Evolutionary conservation across 2,797 vertebrate species (phyloP).

Genomic region (Sebastes ruberrimus): DNA sequence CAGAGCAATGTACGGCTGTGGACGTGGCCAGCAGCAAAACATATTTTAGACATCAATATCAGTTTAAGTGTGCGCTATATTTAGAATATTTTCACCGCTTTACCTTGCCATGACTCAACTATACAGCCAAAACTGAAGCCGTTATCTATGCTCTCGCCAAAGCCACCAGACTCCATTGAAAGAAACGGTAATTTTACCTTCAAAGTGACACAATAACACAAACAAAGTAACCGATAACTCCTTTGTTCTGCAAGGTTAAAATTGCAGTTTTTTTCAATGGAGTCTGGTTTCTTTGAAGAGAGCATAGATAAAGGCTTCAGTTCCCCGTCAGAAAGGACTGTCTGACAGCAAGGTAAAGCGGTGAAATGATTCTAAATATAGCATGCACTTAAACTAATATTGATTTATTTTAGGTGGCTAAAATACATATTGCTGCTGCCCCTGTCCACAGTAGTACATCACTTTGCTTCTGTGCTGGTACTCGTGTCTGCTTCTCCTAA

Average conservation of each 20-base stretch:
- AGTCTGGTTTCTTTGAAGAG: background rate
- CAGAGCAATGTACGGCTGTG: background rate
- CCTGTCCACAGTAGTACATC: too few relatives aligned
- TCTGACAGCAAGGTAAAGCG: background rate
- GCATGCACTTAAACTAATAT: too few relatives aligned
- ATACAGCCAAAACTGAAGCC: background rate
- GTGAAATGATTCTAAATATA: background rate
- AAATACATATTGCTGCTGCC: too few relatives aligned
- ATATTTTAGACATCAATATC: too few relatives aligned
- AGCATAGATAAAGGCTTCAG: background rate
- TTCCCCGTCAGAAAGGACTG: too few relatives aligned
- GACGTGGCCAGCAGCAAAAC: background rate
- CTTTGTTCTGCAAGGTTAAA: background rate
- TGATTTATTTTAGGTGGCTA: too few relatives aligned
- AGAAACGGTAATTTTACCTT: background rate
- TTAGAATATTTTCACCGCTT: too few relatives aligned
- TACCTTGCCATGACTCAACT: too few relatives aligned
- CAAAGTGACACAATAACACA: background rate
- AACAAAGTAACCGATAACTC: fast-evolving
- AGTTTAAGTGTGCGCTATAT: too few relatives aligned
- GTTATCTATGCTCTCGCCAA: background rate
- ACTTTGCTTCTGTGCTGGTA: too few relatives aligned
- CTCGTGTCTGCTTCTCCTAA: too few relatives aligned
- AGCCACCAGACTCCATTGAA: background rate
- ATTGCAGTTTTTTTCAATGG: background rate